Evolutionary conservation across 2,888 invertebrate species (phyloP).

Genomic region (Aspidiotus destructor): DNA sequence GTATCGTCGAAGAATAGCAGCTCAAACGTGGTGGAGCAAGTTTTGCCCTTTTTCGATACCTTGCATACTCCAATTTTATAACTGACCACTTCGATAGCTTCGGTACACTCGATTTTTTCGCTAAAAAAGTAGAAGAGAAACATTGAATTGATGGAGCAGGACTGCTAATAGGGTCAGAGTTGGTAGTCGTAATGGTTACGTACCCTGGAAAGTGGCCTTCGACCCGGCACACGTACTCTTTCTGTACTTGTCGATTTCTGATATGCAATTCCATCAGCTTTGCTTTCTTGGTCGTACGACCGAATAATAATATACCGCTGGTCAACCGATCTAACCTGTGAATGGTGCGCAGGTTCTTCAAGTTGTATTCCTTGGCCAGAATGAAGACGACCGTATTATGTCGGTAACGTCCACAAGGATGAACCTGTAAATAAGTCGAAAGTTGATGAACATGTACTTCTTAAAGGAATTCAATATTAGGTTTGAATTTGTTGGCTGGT

Average conservation of each 20-base stretch:
- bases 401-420: conserved; percentile 95
- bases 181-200: neutral
- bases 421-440: conserved; percentile 54
- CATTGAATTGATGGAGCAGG: no score
- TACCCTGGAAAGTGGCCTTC: conserved; percentile 81
- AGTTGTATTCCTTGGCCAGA: conserved; percentile 88
- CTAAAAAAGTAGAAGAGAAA: conserved; percentile 44
- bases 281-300: conserved; percentile 85
- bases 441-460: no score
- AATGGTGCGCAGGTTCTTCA: conserved; percentile 85
- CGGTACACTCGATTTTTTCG: conserved; percentile 70
- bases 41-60: conserved; percentile 85
- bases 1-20: conserved; percentile 67
- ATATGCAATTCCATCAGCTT: conserved; percentile 93
- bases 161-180: no score
- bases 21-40: conserved; percentile 83
- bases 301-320: conserved; percentile 84
- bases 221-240: conserved; percentile 91
- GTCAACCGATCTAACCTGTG: conserved; percentile 95
- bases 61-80: conserved; percentile 95
- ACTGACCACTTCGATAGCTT: conserved; percentile 86
- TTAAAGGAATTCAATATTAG: no score
- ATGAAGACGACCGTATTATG: conserved; percentile 96
- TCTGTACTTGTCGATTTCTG: conserved; percentile 78
- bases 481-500: no score